Conservation (phyloP, 2,113 vertebrate genomes). For the Gallinago undulata region DNA sequence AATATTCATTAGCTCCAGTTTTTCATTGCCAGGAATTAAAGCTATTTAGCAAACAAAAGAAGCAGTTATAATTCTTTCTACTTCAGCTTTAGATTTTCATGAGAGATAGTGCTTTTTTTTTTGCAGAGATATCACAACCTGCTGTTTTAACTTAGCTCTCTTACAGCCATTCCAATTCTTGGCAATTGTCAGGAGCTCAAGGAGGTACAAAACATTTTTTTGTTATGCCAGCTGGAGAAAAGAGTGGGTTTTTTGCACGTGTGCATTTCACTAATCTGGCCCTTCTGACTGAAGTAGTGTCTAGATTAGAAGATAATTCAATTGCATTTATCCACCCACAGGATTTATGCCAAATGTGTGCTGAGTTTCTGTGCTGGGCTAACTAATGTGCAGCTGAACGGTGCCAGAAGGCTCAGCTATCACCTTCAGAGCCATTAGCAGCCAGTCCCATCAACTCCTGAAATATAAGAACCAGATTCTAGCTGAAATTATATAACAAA, state of each 20-base stretch:
- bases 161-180: neutral
- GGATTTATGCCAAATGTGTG: neutral
- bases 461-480: slow-evolving; percentile 3
- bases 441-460: neutral
- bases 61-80: neutral
- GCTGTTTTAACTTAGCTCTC: neutral
- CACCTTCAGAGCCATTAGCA: neutral
- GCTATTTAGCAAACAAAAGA: slow-evolving; percentile 23
- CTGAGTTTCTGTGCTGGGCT: slow-evolving; percentile 1
- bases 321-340: neutral
- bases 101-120: neutral
- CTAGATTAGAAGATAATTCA: slow-evolving; percentile 43
- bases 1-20: slow-evolving; percentile 6
- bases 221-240: slow-evolving; percentile 15
- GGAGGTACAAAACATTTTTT: slow-evolving; percentile 9
- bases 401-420: slow-evolving; percentile 28
- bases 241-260: neutral
- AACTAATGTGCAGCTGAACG: neutral
- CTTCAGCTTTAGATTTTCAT: neutral
- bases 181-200: neutral
- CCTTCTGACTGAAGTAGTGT: slow-evolving; percentile 8
- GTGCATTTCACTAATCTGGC: neutral
- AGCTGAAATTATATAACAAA: neutral
- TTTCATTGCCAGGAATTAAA: neutral
- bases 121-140: neutral